These are phyloP conservation scores for Lacerta agilis DNA, from an alignment of 2,797 vertebrate species.

Conservation along the genomic window DNA sequence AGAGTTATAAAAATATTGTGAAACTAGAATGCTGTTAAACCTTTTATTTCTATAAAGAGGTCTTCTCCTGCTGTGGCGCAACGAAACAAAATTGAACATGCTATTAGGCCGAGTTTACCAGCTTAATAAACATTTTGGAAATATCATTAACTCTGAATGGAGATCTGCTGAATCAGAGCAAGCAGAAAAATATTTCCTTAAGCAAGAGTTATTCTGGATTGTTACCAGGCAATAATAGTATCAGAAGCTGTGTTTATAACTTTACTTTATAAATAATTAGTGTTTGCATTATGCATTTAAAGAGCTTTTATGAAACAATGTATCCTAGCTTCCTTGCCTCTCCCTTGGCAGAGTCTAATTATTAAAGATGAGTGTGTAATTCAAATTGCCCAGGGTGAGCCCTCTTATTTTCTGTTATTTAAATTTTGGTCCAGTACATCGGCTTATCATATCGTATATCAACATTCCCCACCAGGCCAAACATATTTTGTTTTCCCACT, in stretches of 20 bases:
- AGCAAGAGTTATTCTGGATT: not conserved
- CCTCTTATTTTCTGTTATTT: not conserved
- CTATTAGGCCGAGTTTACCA: slow-evolving; percentile 4
- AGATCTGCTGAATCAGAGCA: not conserved
- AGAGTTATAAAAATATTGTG: slow-evolving; percentile 34
- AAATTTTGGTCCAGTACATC: not conserved
- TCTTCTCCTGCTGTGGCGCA: not conserved
- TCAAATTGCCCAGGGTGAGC: not conserved
- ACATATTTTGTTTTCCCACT: not conserved
- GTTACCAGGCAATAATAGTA: not conserved
- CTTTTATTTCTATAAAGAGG: slow-evolving; percentile 31
- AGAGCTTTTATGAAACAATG: not conserved
- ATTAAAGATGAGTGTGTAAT: not conserved
- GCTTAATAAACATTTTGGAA: not conserved
- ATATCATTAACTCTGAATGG: slow-evolving; percentile 4
- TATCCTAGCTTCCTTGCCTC: not conserved
- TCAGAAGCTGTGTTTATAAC: slow-evolving; percentile 1
- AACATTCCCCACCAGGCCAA: not conserved
- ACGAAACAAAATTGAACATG: slow-evolving; percentile 33
- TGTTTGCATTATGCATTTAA: not conserved
- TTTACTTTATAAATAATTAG: slow-evolving; percentile 16
- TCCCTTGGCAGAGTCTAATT: slow-evolving; percentile 8
- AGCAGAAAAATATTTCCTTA: slow-evolving; percentile 22
- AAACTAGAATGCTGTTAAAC: slow-evolving; percentile 42
- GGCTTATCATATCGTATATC: not conserved